Conservation (phyloP, 1,140 invertebrate species). For the Zaprionus kolodkinae region DNA sequence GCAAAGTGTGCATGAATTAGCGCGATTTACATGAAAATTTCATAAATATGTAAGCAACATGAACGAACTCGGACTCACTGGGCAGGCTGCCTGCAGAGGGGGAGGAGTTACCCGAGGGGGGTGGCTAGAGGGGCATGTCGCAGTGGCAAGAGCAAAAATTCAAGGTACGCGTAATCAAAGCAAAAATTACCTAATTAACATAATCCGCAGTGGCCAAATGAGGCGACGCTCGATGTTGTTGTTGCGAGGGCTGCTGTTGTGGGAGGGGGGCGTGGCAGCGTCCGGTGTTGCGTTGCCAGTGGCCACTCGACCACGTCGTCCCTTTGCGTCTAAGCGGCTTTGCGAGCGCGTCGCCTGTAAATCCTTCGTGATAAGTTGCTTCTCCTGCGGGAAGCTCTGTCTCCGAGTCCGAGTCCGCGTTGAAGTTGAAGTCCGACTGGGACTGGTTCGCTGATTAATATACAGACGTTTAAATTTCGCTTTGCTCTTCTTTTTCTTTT, state of each 20-base stretch:
- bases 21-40: slow-evolving; percentile 77
- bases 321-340: slow-evolving; percentile 49
- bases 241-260: background rate
- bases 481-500: slow-evolving; percentile 38
- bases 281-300: slow-evolving; percentile 37
- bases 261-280: slow-evolving; percentile 9
- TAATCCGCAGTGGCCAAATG: slow-evolving; percentile 82
- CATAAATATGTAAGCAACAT: slow-evolving; percentile 76
- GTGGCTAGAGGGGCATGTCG: background rate
- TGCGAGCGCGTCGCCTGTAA: slow-evolving; percentile 37
- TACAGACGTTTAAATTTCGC: slow-evolving; percentile 79
- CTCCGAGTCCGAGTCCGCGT: slow-evolving; percentile 15
- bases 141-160: slow-evolving; percentile 48
- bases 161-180: slow-evolving; percentile 80
- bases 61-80: slow-evolving; percentile 20
- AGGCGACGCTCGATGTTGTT: slow-evolving; percentile 54
- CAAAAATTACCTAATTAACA: slow-evolving; percentile 84
- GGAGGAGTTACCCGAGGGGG: background rate
- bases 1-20: slow-evolving; percentile 75
- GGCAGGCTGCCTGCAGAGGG: background rate
- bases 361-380: slow-evolving; percentile 77
- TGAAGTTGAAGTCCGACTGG: slow-evolving; percentile 6
- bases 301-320: slow-evolving; percentile 29
- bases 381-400: slow-evolving; percentile 46
- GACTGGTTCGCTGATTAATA: slow-evolving; percentile 66